A percentile compares a stretch with the other conserved stretches of the same genome.
Conservation (phyloP, 2,797 vertebrate species). For the Halcyon smyrnensis region DNA sequence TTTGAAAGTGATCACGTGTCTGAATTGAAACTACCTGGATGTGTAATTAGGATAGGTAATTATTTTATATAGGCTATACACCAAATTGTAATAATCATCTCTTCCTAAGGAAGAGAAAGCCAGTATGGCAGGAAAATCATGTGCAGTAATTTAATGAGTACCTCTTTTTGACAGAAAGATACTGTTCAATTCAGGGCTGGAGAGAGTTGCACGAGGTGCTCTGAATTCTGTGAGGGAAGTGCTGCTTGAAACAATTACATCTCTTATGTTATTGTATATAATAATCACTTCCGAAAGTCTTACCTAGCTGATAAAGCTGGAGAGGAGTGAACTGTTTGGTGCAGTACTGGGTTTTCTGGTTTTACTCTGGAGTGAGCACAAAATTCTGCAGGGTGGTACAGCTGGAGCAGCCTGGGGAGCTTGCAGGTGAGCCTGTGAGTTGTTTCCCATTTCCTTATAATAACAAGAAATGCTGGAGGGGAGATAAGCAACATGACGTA, state of each 20-base stretch:
- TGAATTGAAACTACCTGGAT: not conserved
- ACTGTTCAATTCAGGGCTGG: not conserved
- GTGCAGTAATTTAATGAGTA: conserved; percentile 8
- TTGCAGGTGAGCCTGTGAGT: not conserved
- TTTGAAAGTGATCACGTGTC: not conserved
- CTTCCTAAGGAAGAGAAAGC: not conserved
- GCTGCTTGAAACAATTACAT: not conserved
- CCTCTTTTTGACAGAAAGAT: not conserved
- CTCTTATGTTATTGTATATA: not conserved
- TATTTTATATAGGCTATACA: conserved; percentile 9
- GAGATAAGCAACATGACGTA: not conserved
- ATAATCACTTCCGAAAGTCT: not conserved
- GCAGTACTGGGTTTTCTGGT: not conserved
- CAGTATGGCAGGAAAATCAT: not conserved
- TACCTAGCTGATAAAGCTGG: not conserved
- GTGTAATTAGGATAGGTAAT: conserved; percentile 17
- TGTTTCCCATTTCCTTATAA: not conserved
- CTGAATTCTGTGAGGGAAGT: not conserved
- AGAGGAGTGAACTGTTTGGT: not conserved
- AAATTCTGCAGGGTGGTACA: not conserved
- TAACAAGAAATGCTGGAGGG: not conserved
- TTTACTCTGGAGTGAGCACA: not conserved
- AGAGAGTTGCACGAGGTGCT: not conserved
- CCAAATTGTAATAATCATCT: not conserved
- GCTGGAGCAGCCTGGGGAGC: not conserved